phyloP scores from a whole-genome alignment of 1,140 invertebrate genomes.

The Lanistes nyassanus region DNA sequence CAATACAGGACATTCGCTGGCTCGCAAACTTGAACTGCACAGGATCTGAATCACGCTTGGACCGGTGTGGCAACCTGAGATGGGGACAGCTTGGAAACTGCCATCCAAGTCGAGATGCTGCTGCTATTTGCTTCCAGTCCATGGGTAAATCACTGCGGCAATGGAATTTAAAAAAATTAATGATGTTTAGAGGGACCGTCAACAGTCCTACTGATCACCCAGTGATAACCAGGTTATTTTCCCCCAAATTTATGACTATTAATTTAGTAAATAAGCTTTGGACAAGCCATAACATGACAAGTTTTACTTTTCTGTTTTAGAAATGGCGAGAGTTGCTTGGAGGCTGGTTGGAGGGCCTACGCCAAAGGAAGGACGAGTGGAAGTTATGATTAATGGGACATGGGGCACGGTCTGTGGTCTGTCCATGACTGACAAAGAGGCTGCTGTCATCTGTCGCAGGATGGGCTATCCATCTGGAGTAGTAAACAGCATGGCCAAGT shows the following conservation, averaged over 20 bases:
- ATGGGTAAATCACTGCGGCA: too few species aligned
- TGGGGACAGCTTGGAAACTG: too few species aligned
- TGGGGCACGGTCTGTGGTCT: conserved; percentile 54
- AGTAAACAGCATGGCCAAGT: background rate
- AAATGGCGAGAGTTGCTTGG: conserved; percentile 7
- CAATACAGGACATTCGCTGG: conserved; percentile 10
- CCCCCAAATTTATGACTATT: too few species aligned
- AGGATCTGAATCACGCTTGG: conserved; percentile 16
- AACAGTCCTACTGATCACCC: too few species aligned
- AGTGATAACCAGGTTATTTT: too few species aligned
- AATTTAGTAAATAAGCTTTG: too few species aligned
- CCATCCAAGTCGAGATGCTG: too few species aligned
- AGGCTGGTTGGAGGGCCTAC: conserved; percentile 8
- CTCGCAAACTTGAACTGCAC: conserved; percentile 22
- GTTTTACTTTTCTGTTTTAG: conserved; percentile 2
- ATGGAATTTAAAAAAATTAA: too few species aligned
- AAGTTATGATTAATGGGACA: conserved; percentile 50
- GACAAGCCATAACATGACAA: too few species aligned
- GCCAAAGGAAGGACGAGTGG: conserved; percentile 40
- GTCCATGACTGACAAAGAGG: conserved; percentile 35
- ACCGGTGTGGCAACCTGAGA: conserved; percentile 1
- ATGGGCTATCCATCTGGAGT: conserved; percentile 21
- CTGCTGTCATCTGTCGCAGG: conserved; percentile 49
- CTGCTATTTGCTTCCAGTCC: too few species aligned
- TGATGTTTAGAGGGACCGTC: too few species aligned